Evolutionary conservation across 1,140 invertebrate species (phyloP), one percentile per base, ranked within the genome.

Genomic region (Brachionus rotundiformis): DNA sequence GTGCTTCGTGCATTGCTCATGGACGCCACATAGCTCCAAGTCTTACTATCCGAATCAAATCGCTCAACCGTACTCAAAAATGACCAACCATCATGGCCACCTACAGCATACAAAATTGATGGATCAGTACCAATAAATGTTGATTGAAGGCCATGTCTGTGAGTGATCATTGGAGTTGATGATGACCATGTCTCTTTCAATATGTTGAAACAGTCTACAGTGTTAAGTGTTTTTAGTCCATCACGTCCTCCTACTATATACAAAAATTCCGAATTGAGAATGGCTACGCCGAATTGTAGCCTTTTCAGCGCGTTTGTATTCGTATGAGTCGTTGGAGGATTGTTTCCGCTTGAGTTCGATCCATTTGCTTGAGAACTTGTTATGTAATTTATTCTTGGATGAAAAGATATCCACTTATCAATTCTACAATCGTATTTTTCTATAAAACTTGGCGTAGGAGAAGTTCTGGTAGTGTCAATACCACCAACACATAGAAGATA

Each of bases 151-250:
- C 94, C 94, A 88, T 96, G 94, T 49, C 94, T 89, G 86, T 95
- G 94, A n/a, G 94, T 95, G 82, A 92, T 93, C 94, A 97, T 96
- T 0, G 93, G 91, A 76, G 93, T 92, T 75, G 96, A 88, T 27
- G 91, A 90, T 33, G 90, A 92, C 94, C 94, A 96, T 8, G 90
- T 90, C 83, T 92, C 90, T 81, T 86, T 65, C 6, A 73, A 7
- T 25, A 77, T 33, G 19, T 65, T 59, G 33, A 61, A 73, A 29
- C 63, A 49, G 36, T 77, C 61, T 10, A 73, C 63, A 0, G 91
- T 92, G 19, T 91, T 92, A 61, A 94, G 88, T 4, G 94, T 96
- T 88, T 95, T 96, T 3, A 96, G 90, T n/a, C 94, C 95, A 88
- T 96, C 94, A 80, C 95, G 90, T 7, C 95, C 95, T 25, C 94